Percentiles rank a stretch among this genome's conserved stretches.
Conservation (phyloP, 2,797 vertebrate species). For the Craterocephalus amniculus region DNA sequence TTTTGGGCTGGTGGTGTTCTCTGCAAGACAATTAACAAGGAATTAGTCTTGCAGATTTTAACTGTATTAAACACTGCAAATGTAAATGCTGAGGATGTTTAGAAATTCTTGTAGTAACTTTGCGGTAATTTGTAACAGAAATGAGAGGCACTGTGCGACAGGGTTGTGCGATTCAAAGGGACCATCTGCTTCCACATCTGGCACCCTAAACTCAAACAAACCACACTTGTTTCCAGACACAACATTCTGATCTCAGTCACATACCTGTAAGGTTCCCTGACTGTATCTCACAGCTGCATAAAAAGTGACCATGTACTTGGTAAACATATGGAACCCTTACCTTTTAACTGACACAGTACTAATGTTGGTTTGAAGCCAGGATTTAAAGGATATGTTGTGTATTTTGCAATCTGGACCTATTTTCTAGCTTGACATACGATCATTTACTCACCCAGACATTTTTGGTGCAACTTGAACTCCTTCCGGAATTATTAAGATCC, state of each 20-base stretch:
- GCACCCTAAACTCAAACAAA: background rate
- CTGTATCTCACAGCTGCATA: background rate
- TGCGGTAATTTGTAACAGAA: background rate
- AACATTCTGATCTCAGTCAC: background rate
- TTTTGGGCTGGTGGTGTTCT: slow-evolving; percentile 8
- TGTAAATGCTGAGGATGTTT: background rate
- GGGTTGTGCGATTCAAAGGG: background rate
- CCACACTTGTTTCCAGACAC: background rate
- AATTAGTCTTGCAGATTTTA: background rate
- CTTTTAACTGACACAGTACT: background rate
- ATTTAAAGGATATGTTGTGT: too few species aligned
- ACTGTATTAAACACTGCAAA: background rate
- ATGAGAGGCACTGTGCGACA: background rate
- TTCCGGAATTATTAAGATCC: too few species aligned
- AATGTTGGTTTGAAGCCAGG: background rate
- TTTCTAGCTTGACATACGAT: too few species aligned
- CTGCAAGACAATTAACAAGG: slow-evolving; percentile 1
- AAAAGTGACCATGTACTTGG: too few species aligned
- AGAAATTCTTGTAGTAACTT: background rate
- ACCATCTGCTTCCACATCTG: slow-evolving; percentile 1
- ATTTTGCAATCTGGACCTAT: too few species aligned
- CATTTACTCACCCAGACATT: too few species aligned
- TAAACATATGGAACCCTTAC: background rate
- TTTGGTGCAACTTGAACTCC: too few species aligned
- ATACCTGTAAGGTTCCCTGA: background rate